Conservation (phyloP, 2,113 vertebrate species). For the Pangasianodon hypophthalmus region DNA sequence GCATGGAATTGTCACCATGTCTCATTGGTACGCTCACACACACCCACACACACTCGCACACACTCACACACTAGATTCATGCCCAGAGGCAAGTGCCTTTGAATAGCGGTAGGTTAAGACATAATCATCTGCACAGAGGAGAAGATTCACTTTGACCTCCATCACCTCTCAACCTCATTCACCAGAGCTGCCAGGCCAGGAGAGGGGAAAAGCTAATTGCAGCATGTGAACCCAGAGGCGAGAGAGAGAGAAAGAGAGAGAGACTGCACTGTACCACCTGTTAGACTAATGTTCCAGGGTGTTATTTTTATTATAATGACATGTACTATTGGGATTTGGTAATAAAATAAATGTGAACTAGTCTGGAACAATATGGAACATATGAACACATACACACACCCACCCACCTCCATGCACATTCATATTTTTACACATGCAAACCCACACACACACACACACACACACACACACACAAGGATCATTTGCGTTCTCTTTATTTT, state of each 20-base stretch:
- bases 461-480: conserved; percentile 7
- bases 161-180: conserved; percentile 69
- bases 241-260: conserved; percentile 58
- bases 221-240: conserved; percentile 60
- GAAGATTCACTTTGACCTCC: conserved; percentile 77
- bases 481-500: conserved; percentile 61
- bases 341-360: conserved; percentile 24
- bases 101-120: conserved; percentile 75
- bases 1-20: conserved; percentile 54
- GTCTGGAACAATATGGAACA: conserved; percentile 20
- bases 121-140: conserved; percentile 74
- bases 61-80: conserved; percentile 63
- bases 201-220: conserved; percentile 60
- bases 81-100: conserved; percentile 69
- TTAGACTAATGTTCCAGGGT: conserved; percentile 22
- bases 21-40: conserved; percentile 56
- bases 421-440: conserved; percentile 1
- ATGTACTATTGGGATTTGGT: not conserved
- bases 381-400: not conserved
- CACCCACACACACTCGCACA: conserved; percentile 15
- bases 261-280: conserved; percentile 38
- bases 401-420: conserved; percentile 5
- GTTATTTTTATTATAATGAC: conserved; percentile 24
- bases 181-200: conserved; percentile 54
- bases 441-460: not conserved